phyloP scores from a whole-genome alignment of 2,888 invertebrate species.

The Seira sanloemensis region DNA sequence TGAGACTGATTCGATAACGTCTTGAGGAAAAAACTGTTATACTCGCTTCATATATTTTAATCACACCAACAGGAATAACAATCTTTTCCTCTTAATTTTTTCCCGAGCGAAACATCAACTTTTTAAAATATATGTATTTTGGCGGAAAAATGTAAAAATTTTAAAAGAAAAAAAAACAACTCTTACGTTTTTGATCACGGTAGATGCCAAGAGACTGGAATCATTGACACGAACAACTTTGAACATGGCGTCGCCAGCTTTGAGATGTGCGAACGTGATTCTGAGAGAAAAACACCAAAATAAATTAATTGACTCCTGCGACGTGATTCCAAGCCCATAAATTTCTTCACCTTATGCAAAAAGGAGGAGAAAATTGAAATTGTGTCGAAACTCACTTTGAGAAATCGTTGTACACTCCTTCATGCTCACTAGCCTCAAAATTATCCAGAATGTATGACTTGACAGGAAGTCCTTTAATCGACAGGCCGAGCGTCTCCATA shows the following conservation, averaged over 20 bases:
- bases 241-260: conserved; percentile 74
- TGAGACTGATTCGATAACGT: neutral
- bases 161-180: neutral
- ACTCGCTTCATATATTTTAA: conserved; percentile 28
- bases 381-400: conserved; percentile 70
- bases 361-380: neutral
- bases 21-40: conserved; percentile 25
- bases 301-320: neutral
- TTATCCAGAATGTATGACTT: conserved; percentile 70
- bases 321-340: too few species aligned
- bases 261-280: conserved; percentile 71
- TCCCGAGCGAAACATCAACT: neutral
- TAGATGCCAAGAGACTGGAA: conserved; percentile 71
- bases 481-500: conserved; percentile 72
- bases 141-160: neutral
- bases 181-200: conserved; percentile 72
- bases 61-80: neutral
- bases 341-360: neutral
- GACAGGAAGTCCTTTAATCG: conserved; percentile 72
- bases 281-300: conserved; percentile 52
- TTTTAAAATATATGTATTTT: neutral
- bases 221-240: conserved; percentile 72
- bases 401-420: conserved; percentile 71
- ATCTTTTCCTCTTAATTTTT: neutral
- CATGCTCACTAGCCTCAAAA: conserved; percentile 73